Percentiles rank a stretch among this genome's conserved stretches.
Evolutionary conservation across 2,797 vertebrate genomes (phyloP).

Genomic region (Eulemur albifrons): DNA sequence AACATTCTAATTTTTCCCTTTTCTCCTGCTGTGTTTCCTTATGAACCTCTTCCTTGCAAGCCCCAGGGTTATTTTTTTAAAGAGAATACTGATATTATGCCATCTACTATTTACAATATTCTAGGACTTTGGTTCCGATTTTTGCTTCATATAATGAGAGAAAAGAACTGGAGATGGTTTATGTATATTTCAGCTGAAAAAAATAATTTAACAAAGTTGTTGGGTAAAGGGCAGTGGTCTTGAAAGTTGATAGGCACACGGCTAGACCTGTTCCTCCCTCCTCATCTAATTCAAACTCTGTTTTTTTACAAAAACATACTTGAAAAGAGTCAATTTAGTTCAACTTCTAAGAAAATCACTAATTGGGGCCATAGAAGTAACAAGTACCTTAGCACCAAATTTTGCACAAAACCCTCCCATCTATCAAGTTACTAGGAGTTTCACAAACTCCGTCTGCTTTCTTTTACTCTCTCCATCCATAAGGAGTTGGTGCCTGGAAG

Average conservation of each 20-base stretch:
- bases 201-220: background rate
- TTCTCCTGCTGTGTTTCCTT: background rate
- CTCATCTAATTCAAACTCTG: background rate
- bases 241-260: background rate
- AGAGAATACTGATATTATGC: background rate
- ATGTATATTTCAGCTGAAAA: background rate
- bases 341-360: background rate
- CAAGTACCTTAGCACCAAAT: background rate
- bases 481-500: background rate
- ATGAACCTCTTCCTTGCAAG: background rate
- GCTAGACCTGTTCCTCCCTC: background rate
- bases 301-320: slow-evolving; percentile 1
- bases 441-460: background rate
- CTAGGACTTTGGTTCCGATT: background rate
- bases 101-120: background rate
- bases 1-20: background rate
- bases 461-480: background rate
- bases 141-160: background rate
- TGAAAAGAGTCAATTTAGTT: background rate
- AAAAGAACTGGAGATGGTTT: background rate
- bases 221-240: background rate
- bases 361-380: background rate
- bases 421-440: background rate
- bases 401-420: background rate
- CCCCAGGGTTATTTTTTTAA: background rate